These are phyloP conservation scores for Gymnodraco acuticeps DNA, from an alignment of 2,797 vertebrate species.

Conservation along the genomic window DNA sequence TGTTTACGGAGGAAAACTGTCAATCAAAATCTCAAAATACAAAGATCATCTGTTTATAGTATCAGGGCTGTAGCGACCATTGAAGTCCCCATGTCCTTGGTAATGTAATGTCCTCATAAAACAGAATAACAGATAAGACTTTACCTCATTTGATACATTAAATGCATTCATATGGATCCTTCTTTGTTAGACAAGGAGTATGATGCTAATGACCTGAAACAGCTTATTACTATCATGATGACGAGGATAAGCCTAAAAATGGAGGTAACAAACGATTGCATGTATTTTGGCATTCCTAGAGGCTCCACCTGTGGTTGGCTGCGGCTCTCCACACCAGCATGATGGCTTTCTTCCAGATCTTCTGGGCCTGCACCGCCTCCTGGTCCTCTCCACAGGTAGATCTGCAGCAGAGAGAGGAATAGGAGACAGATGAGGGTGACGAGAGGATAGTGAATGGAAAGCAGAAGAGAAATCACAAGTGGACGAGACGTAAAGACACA, in stretches of 20 bases:
- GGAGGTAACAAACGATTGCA: neutral
- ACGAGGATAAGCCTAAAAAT: neutral
- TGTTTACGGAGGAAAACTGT: neutral
- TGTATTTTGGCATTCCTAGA: neutral
- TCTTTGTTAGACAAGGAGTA: neutral
- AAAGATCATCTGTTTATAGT: neutral
- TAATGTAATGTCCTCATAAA: neutral
- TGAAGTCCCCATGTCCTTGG: neutral
- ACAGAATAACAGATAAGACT: too few species aligned
- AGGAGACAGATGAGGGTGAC: neutral
- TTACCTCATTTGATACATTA: too few species aligned
- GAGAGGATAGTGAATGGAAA: constrained; percentile 28
- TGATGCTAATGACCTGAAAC: neutral
- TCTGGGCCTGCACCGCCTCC: constrained; percentile 97
- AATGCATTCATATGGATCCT: neutral
- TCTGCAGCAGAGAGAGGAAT: constrained; percentile 68
- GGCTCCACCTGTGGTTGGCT: constrained; percentile 94
- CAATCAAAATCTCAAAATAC: neutral
- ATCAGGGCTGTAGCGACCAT: neutral
- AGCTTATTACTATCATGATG: neutral
- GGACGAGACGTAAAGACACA: constrained; percentile 7
- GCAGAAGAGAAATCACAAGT: constrained; percentile 34
- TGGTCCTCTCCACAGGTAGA: constrained; percentile 98
- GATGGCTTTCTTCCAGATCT: constrained; percentile 99
- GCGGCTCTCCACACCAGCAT: constrained; percentile 99